These are phyloP conservation scores for Pachycephala philippinensis DNA, from an alignment of 2,113 vertebrate genomes.

Conservation along the genomic window DNA sequence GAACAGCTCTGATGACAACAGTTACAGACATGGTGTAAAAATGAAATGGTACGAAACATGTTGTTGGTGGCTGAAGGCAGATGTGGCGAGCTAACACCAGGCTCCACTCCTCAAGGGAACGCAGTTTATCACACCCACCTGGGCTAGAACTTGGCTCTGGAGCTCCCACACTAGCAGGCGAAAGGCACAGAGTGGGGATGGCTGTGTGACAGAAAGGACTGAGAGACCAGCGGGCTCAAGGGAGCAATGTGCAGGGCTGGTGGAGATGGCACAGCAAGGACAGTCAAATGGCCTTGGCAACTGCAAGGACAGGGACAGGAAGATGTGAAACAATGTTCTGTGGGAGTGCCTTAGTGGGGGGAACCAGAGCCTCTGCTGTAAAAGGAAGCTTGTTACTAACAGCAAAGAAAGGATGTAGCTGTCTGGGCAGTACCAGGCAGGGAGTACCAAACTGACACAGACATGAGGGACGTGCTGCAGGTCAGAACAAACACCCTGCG, in stretches of 20 bases:
- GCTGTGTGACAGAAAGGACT: neutral
- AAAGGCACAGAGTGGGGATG: neutral
- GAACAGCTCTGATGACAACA: neutral
- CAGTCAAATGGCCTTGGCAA: neutral
- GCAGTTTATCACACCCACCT: rapidly evolving
- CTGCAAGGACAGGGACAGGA: neutral
- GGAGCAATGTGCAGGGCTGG: neutral
- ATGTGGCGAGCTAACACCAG: neutral
- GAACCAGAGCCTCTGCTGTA: neutral
- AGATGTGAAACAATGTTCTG: neutral
- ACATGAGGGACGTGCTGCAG: neutral
- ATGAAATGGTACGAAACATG: neutral
- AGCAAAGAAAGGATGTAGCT: neutral
- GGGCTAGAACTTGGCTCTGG: neutral
- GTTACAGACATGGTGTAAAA: neutral
- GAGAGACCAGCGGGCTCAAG: neutral
- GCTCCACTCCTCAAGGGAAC: neutral
- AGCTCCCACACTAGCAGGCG: rapidly evolving
- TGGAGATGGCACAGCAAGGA: neutral
- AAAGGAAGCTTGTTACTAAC: neutral
- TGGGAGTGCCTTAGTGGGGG: neutral
- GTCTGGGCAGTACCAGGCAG: neutral
- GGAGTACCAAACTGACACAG: neutral
- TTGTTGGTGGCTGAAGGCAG: neutral
- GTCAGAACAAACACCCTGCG: neutral